Base-by-base conservation (phyloP, 2,797 vertebrate genomes). In the Melanotaenia pygmaea region DNA sequence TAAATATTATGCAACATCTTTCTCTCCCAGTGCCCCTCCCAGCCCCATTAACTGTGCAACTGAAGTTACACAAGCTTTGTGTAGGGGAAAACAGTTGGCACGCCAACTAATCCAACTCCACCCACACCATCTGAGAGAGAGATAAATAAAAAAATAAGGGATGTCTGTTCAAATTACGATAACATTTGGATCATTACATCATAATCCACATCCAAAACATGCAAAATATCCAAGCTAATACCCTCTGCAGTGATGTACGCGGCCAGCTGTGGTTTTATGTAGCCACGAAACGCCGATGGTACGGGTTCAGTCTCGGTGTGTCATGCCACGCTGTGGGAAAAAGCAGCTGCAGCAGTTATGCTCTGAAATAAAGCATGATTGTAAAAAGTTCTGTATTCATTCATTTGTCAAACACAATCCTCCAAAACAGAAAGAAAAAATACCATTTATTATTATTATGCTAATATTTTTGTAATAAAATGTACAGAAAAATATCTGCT, bases 161-260 rank as follows among this genome's bases (percentile, higher is more conserved):
- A 91, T 82, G 91, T 92, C 87, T 89, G 89, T 90, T 92, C 89
- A 80, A 85, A 90, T 94, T 92, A 90, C 50, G 68, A 76, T 84
- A 91, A 86, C 89, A 86, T 90, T 90, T 78, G 80, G 82, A 82
- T 82, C 72, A 76, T 93, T 94, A 91, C 87, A 86, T 92, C 92
- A 94, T 84, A 87, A 83, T 88, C 86, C 85, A 77, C 71, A 1
- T 72, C 57, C 61, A 81, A 45, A 86, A 77, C 86, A 86, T 84
- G 83, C 81, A 71, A 79, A 78, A 79, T 77, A 89, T 90, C 85
- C 63, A 59, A 82, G 79, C 86, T 89, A 88, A 86, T 90, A 67
- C 89, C 60, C 70, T 83, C 83, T 77, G 63, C 35, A 9, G 77
- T 73, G 73, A 81, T 79, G 63, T 62, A 74, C 64, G 59, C 67